A percentile compares a stretch with the other conserved stretches of the same genome.
These are phyloP conservation scores for Sarcophaga bullata DNA, from an alignment of 1,140 invertebrate species.

Conservation along the genomic window DNA sequence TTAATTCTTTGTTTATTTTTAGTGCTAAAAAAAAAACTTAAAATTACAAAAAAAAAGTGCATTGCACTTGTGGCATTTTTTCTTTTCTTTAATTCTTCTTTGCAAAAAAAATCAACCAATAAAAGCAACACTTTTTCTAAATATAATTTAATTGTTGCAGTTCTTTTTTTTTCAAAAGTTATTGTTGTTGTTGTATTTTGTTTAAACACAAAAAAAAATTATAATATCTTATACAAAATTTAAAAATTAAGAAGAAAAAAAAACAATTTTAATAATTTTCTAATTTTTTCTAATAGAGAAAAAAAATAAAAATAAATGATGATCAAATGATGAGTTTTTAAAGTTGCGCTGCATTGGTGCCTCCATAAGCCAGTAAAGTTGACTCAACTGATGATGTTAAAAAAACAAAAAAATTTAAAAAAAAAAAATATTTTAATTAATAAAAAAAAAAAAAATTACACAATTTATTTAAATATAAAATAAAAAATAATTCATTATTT, in stretches of 20 bases:
- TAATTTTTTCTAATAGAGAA: neutral
- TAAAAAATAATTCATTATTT: neutral
- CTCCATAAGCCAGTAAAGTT: constrained; percentile 28
- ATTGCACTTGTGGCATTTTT: no score
- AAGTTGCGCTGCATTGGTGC: constrained; percentile 29
- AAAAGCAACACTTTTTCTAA: neutral
- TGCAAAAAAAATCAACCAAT: neutral
- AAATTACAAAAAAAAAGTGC: neutral
- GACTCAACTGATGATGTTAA: constrained; percentile 13
- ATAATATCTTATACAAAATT: neutral
- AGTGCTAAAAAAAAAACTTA: constrained; percentile 13
- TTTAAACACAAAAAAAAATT: neutral
- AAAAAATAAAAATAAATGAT: constrained; percentile 30
- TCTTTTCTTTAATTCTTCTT: no score
- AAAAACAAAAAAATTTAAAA: neutral
- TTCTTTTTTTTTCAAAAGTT: no score
- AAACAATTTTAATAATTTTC: no score
- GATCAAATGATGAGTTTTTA: constrained; percentile 27
- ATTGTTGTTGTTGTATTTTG: neutral
- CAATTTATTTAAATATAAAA: neutral
- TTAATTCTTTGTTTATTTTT: neutral
- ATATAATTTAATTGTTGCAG: neutral
- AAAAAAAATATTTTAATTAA: constrained; percentile 24
- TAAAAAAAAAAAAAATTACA: neutral
- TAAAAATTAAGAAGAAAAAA: no score